phyloP scores from a whole-genome alignment of 2,113 vertebrate genomes.

The Ahaetulla prasina region DNA sequence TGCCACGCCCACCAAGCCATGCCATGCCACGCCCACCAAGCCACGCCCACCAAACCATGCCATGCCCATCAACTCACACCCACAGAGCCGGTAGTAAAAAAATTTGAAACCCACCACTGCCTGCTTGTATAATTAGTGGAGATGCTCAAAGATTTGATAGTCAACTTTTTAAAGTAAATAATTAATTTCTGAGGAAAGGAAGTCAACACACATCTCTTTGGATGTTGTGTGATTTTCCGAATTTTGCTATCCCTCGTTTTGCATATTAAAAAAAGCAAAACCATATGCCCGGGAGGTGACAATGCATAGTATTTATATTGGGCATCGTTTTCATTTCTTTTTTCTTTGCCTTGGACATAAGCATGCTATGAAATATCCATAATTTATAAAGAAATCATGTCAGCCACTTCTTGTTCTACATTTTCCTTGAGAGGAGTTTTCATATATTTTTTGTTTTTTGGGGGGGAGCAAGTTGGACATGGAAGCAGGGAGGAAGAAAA shows the following conservation, averaged over 20 bases:
- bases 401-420: not conserved
- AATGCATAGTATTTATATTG: not conserved
- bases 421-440: not conserved
- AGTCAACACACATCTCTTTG: not conserved
- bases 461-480: not conserved
- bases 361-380: not conserved
- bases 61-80: no score
- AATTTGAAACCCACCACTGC: no score
- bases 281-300: no score
- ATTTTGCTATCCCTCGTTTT: not conserved
- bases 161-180: not conserved
- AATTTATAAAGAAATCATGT: not conserved
- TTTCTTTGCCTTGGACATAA: not conserved
- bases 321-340: not conserved
- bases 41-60: no score
- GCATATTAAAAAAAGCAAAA: not conserved
- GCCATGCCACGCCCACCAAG: no score
- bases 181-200: not conserved
- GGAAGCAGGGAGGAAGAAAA: not conserved
- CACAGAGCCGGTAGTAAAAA: no score
- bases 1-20: no score
- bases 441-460: not conserved
- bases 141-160: not conserved
- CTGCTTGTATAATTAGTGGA: not conserved
- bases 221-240: not conserved